Evolutionary conservation across 2,888 invertebrate genomes (phyloP).

Genomic region (Schizaphis graminum): DNA sequence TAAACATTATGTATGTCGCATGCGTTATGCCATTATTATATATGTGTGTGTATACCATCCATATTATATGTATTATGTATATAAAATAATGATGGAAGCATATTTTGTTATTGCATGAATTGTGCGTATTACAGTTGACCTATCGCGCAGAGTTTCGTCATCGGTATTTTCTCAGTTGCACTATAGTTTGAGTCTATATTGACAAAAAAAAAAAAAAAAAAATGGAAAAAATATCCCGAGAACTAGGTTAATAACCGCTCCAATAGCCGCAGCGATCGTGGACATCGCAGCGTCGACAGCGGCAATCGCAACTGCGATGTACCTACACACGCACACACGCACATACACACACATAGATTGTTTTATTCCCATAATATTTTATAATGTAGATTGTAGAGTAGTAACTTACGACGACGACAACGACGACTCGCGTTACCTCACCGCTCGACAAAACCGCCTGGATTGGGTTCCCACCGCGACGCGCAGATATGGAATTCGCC

Average conservation of each 20-base stretch:
- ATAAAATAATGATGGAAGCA: background rate
- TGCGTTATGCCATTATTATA: background rate
- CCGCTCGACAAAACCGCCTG: background rate
- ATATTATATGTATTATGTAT: background rate
- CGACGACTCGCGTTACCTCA: background rate
- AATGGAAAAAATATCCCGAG: background rate
- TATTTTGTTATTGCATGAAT: background rate
- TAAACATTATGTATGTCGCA: background rate
- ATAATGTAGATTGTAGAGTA: background rate
- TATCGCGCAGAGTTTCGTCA: background rate
- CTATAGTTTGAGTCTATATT: background rate
- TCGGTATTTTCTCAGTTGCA: background rate
- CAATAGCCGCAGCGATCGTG: background rate
- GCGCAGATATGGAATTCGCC: background rate
- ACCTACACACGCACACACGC: background rate
- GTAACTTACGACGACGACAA: background rate
- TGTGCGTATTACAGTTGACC: background rate
- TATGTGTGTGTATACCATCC: background rate
- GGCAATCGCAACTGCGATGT: background rate
- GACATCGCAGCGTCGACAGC: background rate
- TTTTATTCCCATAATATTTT: background rate
- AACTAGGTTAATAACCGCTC: slow-evolving; percentile 4
- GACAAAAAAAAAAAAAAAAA: background rate
- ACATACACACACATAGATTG: background rate
- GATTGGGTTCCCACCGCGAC: background rate